Evolutionary conservation across 2,888 invertebrate genomes (phyloP), one percentile per base, ranked within the genome.

Genomic region (Pegoplata infirma): DNA sequence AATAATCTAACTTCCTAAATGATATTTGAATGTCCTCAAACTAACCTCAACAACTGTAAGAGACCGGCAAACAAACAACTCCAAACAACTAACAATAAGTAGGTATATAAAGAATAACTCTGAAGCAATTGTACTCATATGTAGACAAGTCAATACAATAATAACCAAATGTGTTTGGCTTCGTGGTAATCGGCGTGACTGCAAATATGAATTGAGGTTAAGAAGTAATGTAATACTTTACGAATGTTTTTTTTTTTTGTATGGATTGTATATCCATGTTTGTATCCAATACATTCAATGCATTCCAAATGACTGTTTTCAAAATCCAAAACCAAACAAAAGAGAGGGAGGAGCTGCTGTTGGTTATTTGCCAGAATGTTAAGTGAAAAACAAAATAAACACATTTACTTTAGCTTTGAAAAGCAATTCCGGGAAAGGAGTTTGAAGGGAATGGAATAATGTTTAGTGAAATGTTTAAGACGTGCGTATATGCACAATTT

Each of bases 131-230:
- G 16, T 7, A 58, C 8, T 8, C 4, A 21, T 21, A 58, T 14
- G 5, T 12, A 14, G 16, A 32, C 21, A 17, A 32, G 16, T 17
- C 28, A 55, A 32, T 32, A 1, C 36, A 32, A 53, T 55, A 55
- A 17, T 49, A 73, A 40, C 14, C 8, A 73, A 73, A 73, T 64
- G 21, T n/a, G n/a, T 40, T 32, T 47, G 63, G 25, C 63, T 73
- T 77, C 61, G 63, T 68, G 64, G 69, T 64, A 74, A 74, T 51
- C 61, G 64, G 72, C 40, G 6, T 73, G 64, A 73, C 25, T 73
- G 53, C 81, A 84, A 80, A 82, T 81, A 74, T 75, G 83, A 82
- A 86, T 86, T 85, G 86, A 83, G 86, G 86, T 85, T 86, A 86
- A 86, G 85, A 82, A 83, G 25, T 72, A 72, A 72, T 67, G 49